phyloP scores from a whole-genome alignment of 2,113 vertebrate genomes.

The Python bivittatus region DNA sequence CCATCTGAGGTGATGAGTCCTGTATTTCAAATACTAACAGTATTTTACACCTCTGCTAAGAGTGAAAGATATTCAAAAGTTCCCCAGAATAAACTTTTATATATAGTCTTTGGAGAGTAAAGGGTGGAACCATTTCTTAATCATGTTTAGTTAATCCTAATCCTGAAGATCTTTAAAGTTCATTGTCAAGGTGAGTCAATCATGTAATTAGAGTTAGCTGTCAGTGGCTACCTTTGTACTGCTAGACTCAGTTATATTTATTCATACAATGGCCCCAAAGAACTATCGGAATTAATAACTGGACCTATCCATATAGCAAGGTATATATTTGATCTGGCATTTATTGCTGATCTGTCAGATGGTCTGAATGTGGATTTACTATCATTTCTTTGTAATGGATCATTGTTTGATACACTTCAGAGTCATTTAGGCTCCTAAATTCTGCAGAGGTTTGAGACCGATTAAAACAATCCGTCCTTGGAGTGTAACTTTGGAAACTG shows the following conservation, averaged over 20 bases:
- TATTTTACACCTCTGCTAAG: neutral
- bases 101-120: neutral
- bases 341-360: neutral
- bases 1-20: neutral
- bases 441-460: no score
- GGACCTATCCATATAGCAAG: neutral
- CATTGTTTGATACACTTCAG: no score
- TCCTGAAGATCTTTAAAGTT: neutral
- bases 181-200: no score
- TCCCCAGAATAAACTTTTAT: neutral
- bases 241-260: neutral
- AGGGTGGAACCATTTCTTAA: neutral
- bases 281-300: neutral
- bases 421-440: no score
- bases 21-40: neutral
- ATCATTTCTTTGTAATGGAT: no score
- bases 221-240: neutral
- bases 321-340: neutral
- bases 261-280: neutral
- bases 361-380: no score
- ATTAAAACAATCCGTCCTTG: neutral
- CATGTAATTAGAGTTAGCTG: neutral
- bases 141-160: neutral
- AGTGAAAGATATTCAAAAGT: neutral
- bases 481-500: neutral